Evolutionary conservation across 2,888 invertebrate species (phyloP).

Genomic region (Empis livida): DNA sequence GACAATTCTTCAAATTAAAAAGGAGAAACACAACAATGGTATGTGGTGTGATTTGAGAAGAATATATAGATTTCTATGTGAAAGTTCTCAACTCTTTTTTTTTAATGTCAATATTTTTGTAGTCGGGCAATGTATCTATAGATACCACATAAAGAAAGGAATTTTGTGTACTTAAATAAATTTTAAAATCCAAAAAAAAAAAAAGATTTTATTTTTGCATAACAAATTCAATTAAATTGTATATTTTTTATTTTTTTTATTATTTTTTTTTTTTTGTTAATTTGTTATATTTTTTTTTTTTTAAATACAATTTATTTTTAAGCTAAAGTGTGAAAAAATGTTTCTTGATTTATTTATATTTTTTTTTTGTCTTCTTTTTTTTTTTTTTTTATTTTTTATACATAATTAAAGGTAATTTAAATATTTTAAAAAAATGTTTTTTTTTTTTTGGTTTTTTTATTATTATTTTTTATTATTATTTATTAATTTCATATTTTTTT

Average conservation of each 20-base stretch:
- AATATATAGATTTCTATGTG: no score
- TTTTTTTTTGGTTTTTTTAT: slow-evolving; percentile 16
- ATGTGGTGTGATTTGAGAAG: no score
- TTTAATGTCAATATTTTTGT: no score
- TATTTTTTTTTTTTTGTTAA: slow-evolving; percentile 27
- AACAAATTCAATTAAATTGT: slow-evolving; percentile 37
- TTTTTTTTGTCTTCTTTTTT: no score
- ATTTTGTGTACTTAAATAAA: no score
- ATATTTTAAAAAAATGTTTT: slow-evolving; percentile 7
- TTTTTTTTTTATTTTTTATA: slow-evolving; percentile 18
- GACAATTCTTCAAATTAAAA: no score
- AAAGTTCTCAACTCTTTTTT: no score
- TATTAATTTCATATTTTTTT: slow-evolving; percentile 21
- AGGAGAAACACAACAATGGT: no score
- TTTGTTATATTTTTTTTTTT: not conserved
- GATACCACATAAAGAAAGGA: no score
- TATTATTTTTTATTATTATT: slow-evolving; percentile 19
- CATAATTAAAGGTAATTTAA: slow-evolving; percentile 1
- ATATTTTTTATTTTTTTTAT: slow-evolving; percentile 26
- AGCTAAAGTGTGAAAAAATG: slow-evolving; percentile 37
- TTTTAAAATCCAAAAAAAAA: not conserved
- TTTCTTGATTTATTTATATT: slow-evolving; percentile 30
- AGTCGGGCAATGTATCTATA: no score
- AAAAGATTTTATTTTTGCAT: slow-evolving; percentile 30
- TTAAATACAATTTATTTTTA: slow-evolving; percentile 32